Evolutionary conservation across 2,113 vertebrate genomes (phyloP).

Genomic region (Actinemys pallida): DNA sequence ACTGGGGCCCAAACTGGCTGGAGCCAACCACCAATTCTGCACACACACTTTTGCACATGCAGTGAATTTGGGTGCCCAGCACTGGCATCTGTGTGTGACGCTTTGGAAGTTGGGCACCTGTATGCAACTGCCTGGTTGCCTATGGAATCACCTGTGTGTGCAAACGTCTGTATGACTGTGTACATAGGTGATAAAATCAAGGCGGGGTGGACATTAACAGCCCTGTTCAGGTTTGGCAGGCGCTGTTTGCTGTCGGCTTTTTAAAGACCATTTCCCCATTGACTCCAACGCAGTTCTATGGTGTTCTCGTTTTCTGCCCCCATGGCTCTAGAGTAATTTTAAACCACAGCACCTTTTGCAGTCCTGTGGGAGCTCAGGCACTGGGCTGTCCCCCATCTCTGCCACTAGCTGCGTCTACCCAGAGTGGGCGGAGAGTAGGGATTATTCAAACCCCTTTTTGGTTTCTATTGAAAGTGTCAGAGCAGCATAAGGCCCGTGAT

Average conservation of each 20-base stretch:
- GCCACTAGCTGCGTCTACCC: neutral
- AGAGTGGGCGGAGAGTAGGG: neutral
- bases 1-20: no score
- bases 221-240: neutral
- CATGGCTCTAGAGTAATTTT: neutral
- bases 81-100: neutral
- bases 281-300: neutral
- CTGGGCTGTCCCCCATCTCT: neutral
- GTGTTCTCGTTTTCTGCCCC: neutral
- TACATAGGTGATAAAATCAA: no score
- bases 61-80: neutral
- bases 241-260: neutral
- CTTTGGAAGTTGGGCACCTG: neutral
- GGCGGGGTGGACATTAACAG: neutral
- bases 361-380: neutral
- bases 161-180: neutral
- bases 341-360: neutral
- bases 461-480: neutral
- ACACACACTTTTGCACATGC: neutral
- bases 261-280: neutral
- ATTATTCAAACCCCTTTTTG: neutral
- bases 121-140: neutral
- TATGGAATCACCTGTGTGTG: neutral
- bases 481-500: neutral
- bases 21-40: neutral